Evolutionary conservation across 2,888 invertebrate genomes (phyloP).

Genomic region (Drosophila bunnanda): DNA sequence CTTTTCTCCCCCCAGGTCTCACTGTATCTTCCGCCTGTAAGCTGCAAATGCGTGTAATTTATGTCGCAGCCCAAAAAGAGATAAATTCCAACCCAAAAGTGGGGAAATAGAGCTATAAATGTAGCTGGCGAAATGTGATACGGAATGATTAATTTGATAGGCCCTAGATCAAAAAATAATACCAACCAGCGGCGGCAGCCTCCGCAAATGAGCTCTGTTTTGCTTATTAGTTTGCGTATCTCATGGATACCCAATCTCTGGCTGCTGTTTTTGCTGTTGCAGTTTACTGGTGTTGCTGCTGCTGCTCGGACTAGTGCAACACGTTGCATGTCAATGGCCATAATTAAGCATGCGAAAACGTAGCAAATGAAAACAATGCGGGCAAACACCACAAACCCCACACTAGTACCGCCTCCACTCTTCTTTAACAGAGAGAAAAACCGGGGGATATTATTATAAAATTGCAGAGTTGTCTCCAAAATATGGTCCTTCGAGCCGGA

Average conservation of each 20-base stretch:
- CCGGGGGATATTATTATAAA: too few relatives aligned
- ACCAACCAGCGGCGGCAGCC: conserved; percentile 4
- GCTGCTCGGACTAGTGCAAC: conserved; percentile 56
- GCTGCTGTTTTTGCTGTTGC: not conserved
- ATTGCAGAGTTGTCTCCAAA: not conserved
- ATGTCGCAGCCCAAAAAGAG: conserved; percentile 74
- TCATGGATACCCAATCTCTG: conserved; percentile 37
- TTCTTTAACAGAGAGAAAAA: conserved; percentile 3
- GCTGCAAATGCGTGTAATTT: conserved; percentile 61
- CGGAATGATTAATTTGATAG: conserved; percentile 77
- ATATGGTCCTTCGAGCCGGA: not conserved
- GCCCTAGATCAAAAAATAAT: conserved; percentile 40
- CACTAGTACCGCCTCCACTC: not conserved
- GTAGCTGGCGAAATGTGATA: conserved; percentile 76
- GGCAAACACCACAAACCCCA: conserved; percentile 36
- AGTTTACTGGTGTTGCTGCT: not conserved
- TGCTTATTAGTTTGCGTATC: conserved; percentile 71
- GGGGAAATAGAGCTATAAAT: conserved; percentile 76
- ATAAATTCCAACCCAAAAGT: conserved; percentile 68
- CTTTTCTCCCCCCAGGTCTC: not conserved
- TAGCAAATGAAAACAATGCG: conserved; percentile 80
- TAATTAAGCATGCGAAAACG: conserved; percentile 80
- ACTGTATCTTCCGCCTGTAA: conserved; percentile 5
- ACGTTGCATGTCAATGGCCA: conserved; percentile 81
- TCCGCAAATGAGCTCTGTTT: conserved; percentile 27